Evolutionary conservation across 1,140 invertebrate genomes (phyloP), one percentile per base, ranked within the genome.

Genomic region (Drosophila auraria): DNA sequence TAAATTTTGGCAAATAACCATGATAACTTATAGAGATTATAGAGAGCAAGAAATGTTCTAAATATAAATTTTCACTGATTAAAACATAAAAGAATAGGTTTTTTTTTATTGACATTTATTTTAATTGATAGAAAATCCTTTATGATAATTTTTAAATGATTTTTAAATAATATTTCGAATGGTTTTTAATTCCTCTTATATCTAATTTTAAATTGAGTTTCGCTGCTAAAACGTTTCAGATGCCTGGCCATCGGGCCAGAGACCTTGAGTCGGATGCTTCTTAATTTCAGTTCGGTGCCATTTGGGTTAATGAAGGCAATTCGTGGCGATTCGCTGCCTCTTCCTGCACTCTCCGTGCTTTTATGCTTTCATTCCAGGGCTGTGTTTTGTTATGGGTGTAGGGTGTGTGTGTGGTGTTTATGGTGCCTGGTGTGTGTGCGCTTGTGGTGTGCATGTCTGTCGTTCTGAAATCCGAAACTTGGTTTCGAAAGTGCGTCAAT

Each of bases 401-500:
- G 20, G 20, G 20, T 20, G 20, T 20, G 12, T 11, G 36, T 12
- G 12, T 38, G 36, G 12, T 14, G 36, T 38, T 12, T 38, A 5
- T 14, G 36, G 36, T 38, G 36, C 12, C 0, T 38, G 36, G 36
- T 56, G 12, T 33, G 2, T 23, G 20, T 45, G 53, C 5, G 36
- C 9, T 9, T 11, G n/a, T 12, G 25, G 30, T 54, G 38, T 36
- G 11, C 42, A 17, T 45, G 44, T 25, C 27, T 50, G 63, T 33
- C 44, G 50, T 82, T 86, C 54, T 73, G 80, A 78, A 83, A 82
- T 82, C 36, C 30, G 60, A 83, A 69, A 77, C 71, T 66, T 51
- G 72, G 25, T 66, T 76, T 59, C 49, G 68, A 82, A 73, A 81
- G 82, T 84, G 82, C 81, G 76, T 80, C 81, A 83, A 76, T 83